Percentiles rank a stretch among this genome's conserved stretches.
Evolutionary conservation across 1,140 invertebrate genomes (phyloP).

Genomic region (Arctopsyche grandis): DNA sequence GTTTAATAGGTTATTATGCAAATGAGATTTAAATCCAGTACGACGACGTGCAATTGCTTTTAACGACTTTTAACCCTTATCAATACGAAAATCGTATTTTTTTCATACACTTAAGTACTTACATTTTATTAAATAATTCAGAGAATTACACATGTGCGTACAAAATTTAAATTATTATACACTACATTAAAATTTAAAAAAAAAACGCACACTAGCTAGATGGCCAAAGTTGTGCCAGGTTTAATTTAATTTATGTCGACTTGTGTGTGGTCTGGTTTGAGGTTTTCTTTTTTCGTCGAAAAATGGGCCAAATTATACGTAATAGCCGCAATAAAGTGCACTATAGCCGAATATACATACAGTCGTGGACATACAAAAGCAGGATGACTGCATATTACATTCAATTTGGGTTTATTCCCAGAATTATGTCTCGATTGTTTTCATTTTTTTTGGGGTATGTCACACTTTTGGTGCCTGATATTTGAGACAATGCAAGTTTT

Average conservation of each 20-base stretch:
- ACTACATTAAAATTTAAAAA: too few species aligned
- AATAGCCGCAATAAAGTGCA: slow-evolving; percentile 30
- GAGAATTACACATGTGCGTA: too few species aligned
- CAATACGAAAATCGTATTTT: neutral
- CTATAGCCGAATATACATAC: slow-evolving; percentile 5
- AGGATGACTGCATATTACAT: too few species aligned
- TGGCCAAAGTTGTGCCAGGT: neutral
- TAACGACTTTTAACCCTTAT: neutral
- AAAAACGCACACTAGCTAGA: too few species aligned
- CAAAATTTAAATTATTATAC: too few species aligned
- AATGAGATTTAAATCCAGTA: neutral
- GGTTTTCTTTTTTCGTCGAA: neutral
- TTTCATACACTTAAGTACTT: neutral
- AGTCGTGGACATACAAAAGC: neutral
- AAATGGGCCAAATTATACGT: slow-evolving; percentile 22
- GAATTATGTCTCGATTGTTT: too few species aligned
- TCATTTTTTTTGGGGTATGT: too few species aligned
- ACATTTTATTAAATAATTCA: too few species aligned
- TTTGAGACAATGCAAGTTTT: too few species aligned
- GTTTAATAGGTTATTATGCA: neutral
- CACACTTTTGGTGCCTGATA: too few species aligned
- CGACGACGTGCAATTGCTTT: neutral
- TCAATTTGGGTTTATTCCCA: too few species aligned
- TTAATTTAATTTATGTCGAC: slow-evolving; percentile 8
- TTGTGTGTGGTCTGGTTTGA: neutral